A percentile compares a stretch with the other conserved stretches of the same genome.
phyloP scores from a whole-genome alignment of 1,140 invertebrate genomes.

The Doryteuthis pealeii region DNA sequence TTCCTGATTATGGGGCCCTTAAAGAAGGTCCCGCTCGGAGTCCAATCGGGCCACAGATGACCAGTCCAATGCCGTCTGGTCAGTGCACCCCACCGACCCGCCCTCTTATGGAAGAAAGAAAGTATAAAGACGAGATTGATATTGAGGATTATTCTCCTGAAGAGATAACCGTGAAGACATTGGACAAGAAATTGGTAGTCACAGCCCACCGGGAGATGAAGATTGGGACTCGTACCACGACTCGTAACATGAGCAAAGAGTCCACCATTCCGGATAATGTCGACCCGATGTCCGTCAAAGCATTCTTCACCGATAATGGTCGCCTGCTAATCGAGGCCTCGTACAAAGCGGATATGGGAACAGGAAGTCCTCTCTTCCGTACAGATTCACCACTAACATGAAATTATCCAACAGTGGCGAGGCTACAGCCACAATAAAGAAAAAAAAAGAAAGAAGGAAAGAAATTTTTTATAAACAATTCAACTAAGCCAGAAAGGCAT shows the following conservation, averaged over 20 bases:
- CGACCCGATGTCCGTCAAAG: constrained; percentile 55
- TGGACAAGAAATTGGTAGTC: constrained; percentile 51
- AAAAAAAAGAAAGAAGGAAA: too few relatives aligned
- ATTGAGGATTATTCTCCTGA: constrained; percentile 56
- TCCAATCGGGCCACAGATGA: not conserved
- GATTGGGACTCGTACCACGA: constrained; percentile 45
- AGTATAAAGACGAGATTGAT: constrained; percentile 51
- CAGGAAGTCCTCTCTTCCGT: constrained; percentile 12
- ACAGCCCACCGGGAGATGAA: constrained; percentile 50
- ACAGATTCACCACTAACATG: constrained; percentile 3
- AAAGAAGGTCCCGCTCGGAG: constrained; percentile 24
- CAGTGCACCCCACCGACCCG: constrained; percentile 13
- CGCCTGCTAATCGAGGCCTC: constrained; percentile 57
- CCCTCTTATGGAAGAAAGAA: constrained; percentile 36
- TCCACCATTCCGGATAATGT: constrained; percentile 55
- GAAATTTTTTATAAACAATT: too few relatives aligned
- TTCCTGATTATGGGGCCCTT: constrained; percentile 36
- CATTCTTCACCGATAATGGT: constrained; percentile 54
- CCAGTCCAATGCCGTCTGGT: constrained; percentile 19
- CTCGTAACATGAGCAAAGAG: constrained; percentile 55
- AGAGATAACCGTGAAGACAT: constrained; percentile 54
- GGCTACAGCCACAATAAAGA: too few relatives aligned
- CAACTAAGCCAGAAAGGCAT: too few relatives aligned
- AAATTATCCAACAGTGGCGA: not conserved
- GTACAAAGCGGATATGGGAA: constrained; percentile 28